Base-by-base conservation (phyloP, 1,140 invertebrate genomes). In the Drosophila athabasca region DNA sequence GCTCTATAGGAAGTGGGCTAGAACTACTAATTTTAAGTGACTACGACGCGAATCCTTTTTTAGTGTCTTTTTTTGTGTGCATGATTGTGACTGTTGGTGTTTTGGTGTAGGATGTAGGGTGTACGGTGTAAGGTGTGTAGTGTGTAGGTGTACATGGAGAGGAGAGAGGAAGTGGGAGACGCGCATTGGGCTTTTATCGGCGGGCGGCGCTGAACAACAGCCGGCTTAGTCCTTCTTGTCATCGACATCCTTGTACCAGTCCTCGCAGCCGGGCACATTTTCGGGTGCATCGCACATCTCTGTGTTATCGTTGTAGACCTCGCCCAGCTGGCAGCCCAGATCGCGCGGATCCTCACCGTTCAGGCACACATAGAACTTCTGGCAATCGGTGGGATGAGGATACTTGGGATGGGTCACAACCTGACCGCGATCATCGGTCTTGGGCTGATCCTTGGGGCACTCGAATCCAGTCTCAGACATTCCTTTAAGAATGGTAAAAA, bases 201-300 rank as follows among this genome's bases (percentile, higher is more conserved):
- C 55, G 68, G 68, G 62, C 58, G 50, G 62, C 51, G 66, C 45
- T 45, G 53, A 15, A 46, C 46, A 68, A 29, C 35, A 61, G 26
- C 41, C 15, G 45, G 31, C 51, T 79, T 91, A 91, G 24, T 85
- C 55, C 54, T 90, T 91, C 62, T 90, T 90, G 31, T 94, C 93
- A 72, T 94, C 93, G 8, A 91, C 66, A 62, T 96, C 95, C 92
- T 96, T 96, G 94, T 96, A 97, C 96, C 96, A 97, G 85, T 97
- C 96, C 94, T 96, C 95, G 89, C 96, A 98, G 94, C 96, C 96
- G 64, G 95, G 93, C 52, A 97, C 97, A 84, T 97, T 97, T 91
- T 97, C 96, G 26, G 97, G 96, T 3, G 95, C 94, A 79, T 97
- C 96, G 90, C 97, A 98, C 83, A 94, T 95, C 90, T 96, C 95